phyloP scores from a whole-genome alignment of 2,888 invertebrate genomes.

The Automeris io region DNA sequence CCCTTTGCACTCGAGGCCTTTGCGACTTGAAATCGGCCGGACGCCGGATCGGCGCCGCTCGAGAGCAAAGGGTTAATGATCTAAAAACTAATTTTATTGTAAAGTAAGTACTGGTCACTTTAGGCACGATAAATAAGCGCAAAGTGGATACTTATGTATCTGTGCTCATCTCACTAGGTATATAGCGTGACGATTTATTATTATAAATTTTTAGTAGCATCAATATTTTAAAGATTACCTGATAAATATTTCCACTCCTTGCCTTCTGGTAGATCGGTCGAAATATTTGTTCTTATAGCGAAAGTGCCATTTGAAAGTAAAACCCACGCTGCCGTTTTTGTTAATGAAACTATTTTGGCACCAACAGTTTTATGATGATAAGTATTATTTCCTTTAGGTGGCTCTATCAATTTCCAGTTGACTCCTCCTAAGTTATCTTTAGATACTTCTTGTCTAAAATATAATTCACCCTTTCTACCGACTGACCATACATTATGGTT shows the following conservation, averaged over 20 bases:
- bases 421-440: slow-evolving; percentile 80
- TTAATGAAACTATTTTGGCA: slow-evolving; percentile 86
- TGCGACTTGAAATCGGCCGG: too few relatives aligned
- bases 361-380: slow-evolving; percentile 53
- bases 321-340: slow-evolving; percentile 86
- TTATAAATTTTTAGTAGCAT: too few relatives aligned
- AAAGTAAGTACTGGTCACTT: too few relatives aligned
- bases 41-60: too few relatives aligned
- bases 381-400: slow-evolving; percentile 53
- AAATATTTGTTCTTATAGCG: slow-evolving; percentile 87
- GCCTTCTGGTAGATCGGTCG: slow-evolving; percentile 86
- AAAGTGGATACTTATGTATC: too few relatives aligned
- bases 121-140: too few relatives aligned
- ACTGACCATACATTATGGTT: slow-evolving; percentile 89
- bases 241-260: slow-evolving; percentile 86
- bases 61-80: too few relatives aligned
- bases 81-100: too few relatives aligned
- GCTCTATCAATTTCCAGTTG: slow-evolving; percentile 89
- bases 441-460: slow-evolving; percentile 86
- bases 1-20: too few relatives aligned
- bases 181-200: too few relatives aligned
- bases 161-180: too few relatives aligned
- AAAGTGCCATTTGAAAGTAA: slow-evolving; percentile 84
- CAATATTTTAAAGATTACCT: slow-evolving; percentile 32
- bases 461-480: slow-evolving; percentile 90